phyloP scores from a whole-genome alignment of 2,113 vertebrate species.

The Istiophorus platypterus region DNA sequence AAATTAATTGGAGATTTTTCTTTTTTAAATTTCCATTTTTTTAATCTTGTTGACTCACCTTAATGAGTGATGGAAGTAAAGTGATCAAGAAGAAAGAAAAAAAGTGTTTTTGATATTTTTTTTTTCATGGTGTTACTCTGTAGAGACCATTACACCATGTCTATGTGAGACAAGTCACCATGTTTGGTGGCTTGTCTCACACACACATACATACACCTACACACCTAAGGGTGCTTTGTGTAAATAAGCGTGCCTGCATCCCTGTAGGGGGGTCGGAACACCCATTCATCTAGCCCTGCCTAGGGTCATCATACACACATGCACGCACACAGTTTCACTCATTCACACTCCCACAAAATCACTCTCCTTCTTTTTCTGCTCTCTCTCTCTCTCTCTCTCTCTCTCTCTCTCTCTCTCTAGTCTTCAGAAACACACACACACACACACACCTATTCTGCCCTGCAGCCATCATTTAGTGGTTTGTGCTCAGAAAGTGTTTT shows the following conservation, averaged over 20 bases:
- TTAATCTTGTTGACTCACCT: not conserved
- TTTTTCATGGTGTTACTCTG: slow-evolving; percentile 25
- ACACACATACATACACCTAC: slow-evolving; percentile 53
- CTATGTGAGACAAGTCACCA: slow-evolving; percentile 30
- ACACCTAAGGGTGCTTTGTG: slow-evolving; percentile 85
- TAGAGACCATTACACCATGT: no score
- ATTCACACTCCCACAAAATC: slow-evolving; percentile 41
- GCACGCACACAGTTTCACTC: slow-evolving; percentile 38
- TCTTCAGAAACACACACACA: slow-evolving; percentile 45
- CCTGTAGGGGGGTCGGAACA: slow-evolving; percentile 79
- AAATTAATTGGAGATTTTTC: not conserved
- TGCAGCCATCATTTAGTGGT: slow-evolving; percentile 85
- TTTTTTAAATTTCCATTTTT: not conserved
- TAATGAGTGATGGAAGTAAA: not conserved
- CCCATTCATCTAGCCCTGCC: slow-evolving; percentile 84
- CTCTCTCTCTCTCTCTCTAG: slow-evolving; percentile 42
- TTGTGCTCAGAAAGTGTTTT: slow-evolving; percentile 85
- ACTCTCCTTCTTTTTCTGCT: slow-evolving; percentile 36
- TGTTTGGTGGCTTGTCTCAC: slow-evolving; percentile 50
- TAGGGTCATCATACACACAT: slow-evolving; percentile 73
- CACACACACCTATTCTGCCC: slow-evolving; percentile 62
- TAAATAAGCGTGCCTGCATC: slow-evolving; percentile 84
- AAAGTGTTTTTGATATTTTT: slow-evolving; percentile 3
- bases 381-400: slow-evolving; percentile 40
- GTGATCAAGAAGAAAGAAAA: not conserved